Conservation (phyloP, 2,113 vertebrate genomes). For the Cyrtonyx montezumae region DNA sequence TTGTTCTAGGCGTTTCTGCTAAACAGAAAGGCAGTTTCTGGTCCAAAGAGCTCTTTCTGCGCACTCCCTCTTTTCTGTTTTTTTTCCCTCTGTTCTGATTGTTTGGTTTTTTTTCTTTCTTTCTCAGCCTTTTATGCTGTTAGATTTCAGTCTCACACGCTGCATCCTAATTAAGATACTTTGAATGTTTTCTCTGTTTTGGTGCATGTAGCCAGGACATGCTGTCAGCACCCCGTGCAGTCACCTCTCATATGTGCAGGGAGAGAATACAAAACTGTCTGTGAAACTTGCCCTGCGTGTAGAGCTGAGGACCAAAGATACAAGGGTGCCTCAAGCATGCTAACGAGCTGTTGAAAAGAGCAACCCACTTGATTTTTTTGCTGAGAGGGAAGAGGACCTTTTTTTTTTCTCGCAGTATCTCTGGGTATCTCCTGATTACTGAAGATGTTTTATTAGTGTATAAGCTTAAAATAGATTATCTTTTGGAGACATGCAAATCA, state of each 20-base stretch:
- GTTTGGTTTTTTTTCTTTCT: neutral
- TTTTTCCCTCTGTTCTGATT: neutral
- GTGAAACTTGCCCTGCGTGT: neutral
- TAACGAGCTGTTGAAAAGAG: constrained; percentile 8
- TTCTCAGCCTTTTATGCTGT: constrained; percentile 19
- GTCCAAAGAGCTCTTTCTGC: neutral
- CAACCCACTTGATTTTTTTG: neutral
- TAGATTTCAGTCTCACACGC: constrained; percentile 34
- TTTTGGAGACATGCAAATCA: neutral
- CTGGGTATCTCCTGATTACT: neutral
- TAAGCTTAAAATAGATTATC: neutral
- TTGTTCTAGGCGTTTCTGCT: neutral
- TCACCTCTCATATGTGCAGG: neutral
- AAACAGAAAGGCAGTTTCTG: neutral
- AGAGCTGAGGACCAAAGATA: neutral
- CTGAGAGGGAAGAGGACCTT: neutral
- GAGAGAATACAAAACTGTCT: constrained; percentile 35
- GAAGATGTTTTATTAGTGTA: constrained; percentile 25
- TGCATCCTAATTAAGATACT: constrained; percentile 35
- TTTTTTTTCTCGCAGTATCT: constrained; percentile 34
- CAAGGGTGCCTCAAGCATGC: neutral
- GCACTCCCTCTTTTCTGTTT: neutral
- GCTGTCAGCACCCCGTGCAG: constrained; percentile 16
- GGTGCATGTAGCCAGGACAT: neutral
- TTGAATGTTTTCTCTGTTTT: constrained; percentile 55